Evolutionary conservation across 2,113 vertebrate species (phyloP), one percentile per base, ranked within the genome.

Genomic region (Kryptolebias marmoratus): DNA sequence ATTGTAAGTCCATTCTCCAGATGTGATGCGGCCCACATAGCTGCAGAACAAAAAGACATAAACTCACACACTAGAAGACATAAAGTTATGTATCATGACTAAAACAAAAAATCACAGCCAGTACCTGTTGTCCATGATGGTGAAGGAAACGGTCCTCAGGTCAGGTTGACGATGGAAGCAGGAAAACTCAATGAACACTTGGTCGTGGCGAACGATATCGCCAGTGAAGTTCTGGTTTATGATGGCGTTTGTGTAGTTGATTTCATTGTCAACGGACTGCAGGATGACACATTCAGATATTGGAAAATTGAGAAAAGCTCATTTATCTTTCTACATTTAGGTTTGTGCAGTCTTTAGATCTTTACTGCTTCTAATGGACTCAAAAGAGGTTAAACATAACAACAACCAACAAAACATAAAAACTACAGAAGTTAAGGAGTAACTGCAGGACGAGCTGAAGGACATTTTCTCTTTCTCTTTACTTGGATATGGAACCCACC

Each of bases 51-150:
- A 28, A 55, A 4, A 44, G 10, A 45, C 11, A 5, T 22, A 22
- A 22, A 4, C 49, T 42, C 36, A 22, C 47, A 45, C 16, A 48
- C 61, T 8, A 18, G 27, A 5, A 11, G 22, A 53, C 16, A 52
- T 4, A 7, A 36, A 42, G 13, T 18, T 45, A 8, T 27, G 7
- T 13, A 32, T 32, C 16, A 13, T 13, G 13, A 11, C 7, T 6
- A 48, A 22, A 22, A 22, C 22, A 10, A 22, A 39, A 5, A 2
- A n/a, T 36, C 0, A 1, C 22, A 13, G 13, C 4, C 44, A 73
- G 52, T 16, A 82, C 85, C 58, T 77, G 22, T 82, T 76, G 22
- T 82, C 62, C 65, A 32, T 74, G 32, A 87, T 61, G 44, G 5
- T 81, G 50, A 87, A 71, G 32, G 15, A 12, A n/a, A 73, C 6